phyloP scores from a whole-genome alignment of 2,113 vertebrate genomes.

The Rallus limicola region DNA sequence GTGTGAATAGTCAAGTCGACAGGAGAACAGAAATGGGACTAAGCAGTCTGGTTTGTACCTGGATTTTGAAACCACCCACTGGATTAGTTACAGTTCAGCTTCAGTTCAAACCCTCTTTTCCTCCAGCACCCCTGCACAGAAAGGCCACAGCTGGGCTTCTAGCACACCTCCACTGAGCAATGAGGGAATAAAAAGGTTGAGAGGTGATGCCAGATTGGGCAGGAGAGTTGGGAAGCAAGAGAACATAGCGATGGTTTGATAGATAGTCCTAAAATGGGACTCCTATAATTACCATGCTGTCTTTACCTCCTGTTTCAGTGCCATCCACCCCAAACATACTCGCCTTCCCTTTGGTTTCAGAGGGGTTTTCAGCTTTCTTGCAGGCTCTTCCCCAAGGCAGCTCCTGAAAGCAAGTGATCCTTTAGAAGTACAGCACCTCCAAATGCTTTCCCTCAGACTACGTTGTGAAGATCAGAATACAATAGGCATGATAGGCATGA shows the following conservation, averaged over 20 bases:
- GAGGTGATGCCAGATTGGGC: neutral
- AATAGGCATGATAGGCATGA: rapidly evolving
- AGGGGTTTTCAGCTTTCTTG: neutral
- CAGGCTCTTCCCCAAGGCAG: neutral
- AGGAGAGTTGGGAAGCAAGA: neutral
- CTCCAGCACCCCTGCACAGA: neutral
- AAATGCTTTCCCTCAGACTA: neutral
- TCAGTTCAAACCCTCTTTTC: neutral
- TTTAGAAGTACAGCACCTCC: neutral
- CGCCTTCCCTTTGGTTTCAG: neutral
- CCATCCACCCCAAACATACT: neutral
- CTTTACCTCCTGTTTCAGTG: neutral
- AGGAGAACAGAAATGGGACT: neutral
- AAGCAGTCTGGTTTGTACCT: neutral
- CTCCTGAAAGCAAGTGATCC: neutral
- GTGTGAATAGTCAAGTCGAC: neutral
- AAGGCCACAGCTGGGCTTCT: neutral
- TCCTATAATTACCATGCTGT: neutral
- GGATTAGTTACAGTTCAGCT: neutral
- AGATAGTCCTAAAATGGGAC: neutral
- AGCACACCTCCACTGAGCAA: neutral
- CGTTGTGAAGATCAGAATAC: neutral
- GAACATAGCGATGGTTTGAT: neutral
- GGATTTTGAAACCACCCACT: neutral
- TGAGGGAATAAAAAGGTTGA: neutral